These are phyloP conservation scores for Drosophila oshimai DNA, from an alignment of 1,140 invertebrate genomes.

Conservation along the genomic window DNA sequence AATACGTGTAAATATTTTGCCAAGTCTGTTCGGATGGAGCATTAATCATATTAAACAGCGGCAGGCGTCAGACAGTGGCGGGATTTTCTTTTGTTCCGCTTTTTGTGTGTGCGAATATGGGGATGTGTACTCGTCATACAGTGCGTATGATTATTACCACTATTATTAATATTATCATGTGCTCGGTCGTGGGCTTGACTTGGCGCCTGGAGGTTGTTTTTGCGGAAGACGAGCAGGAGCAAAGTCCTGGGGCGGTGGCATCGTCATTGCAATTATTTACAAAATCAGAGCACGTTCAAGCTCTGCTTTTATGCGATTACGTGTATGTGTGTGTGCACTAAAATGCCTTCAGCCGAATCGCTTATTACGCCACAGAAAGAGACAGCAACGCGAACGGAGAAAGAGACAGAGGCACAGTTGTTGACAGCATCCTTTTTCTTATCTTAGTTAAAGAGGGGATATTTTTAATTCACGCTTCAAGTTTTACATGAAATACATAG, in stretches of 20 bases:
- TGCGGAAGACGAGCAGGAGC: not conserved
- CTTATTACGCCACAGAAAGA: conserved; percentile 61
- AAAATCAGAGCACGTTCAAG: conserved; percentile 75
- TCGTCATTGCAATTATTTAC: conserved; percentile 78
- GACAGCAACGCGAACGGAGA: not conserved
- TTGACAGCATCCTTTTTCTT: conserved; percentile 39
- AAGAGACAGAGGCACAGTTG: conserved; percentile 16
- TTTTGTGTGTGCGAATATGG: not conserved
- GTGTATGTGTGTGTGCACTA: conserved; percentile 42
- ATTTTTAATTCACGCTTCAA: too few species aligned
- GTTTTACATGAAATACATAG: conserved; percentile 7
- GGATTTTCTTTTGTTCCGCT: conserved; percentile 26
- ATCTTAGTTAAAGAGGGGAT: not conserved
- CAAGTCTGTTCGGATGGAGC: conserved; percentile 39
- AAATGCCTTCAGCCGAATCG: conserved; percentile 67
- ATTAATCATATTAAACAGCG: conserved; percentile 76
- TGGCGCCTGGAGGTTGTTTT: conserved; percentile 44
- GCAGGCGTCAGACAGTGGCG: conserved; percentile 32
- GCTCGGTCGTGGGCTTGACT: conserved; percentile 34
- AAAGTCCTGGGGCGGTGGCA: conserved; percentile 11
- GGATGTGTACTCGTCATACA: conserved; percentile 60
- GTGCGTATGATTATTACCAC: conserved; percentile 80
- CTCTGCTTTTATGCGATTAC: conserved; percentile 78
- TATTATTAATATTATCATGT: conserved; percentile 81
- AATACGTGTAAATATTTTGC: conserved; percentile 73